Evolutionary conservation across 2,113 vertebrate species (phyloP), one percentile per base, ranked within the genome.

Genomic region (Hipposideros armiger): DNA sequence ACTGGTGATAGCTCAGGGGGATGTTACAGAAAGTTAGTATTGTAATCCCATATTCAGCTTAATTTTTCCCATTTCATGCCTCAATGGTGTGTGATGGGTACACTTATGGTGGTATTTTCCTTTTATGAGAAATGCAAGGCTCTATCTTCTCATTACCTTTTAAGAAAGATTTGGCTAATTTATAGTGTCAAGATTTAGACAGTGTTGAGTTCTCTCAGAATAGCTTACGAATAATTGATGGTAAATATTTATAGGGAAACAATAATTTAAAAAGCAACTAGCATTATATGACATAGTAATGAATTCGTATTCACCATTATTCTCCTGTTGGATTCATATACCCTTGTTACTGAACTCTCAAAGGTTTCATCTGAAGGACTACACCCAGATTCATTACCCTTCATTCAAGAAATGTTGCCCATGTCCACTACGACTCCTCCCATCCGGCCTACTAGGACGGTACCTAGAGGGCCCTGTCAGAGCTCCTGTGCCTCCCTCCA

Each of bases 191-290:
- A 64, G 28, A 11, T 28, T 64, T 64, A 86, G 20, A 10, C 5
- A 60, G 17, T 90, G 77, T 73, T 85, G 10, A 92, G 90, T 91
- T 96, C 62, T 86, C 11, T 91, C 17, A 74, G 42, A 96, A 83
- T 90, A 4, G 14, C 77, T 95, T 28, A 87, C 32, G 81, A 87
- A 92, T 87, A 45, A 5, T 13, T 89, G 19, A 40, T 69, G 83
- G 56, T 82, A 93, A 96, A 95, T 78, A 80, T 87, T n/a, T 15
- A 50, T 45, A 69, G 42, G 22, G 45, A 96, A 92, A 76, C 0
- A 14, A 40, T 70, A 66, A 92, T 74, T 91, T 78, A 28, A 88
- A 94, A 82, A 78, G 11, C 56, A 87, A n/a, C 6, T 87, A 66
- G 2, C n/a, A 76, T 28, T 87, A 11, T 78, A 6, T 94, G 85